Evolutionary conservation across 1,140 invertebrate species (phyloP).

Genomic region (Leguminivora glycinivorella): DNA sequence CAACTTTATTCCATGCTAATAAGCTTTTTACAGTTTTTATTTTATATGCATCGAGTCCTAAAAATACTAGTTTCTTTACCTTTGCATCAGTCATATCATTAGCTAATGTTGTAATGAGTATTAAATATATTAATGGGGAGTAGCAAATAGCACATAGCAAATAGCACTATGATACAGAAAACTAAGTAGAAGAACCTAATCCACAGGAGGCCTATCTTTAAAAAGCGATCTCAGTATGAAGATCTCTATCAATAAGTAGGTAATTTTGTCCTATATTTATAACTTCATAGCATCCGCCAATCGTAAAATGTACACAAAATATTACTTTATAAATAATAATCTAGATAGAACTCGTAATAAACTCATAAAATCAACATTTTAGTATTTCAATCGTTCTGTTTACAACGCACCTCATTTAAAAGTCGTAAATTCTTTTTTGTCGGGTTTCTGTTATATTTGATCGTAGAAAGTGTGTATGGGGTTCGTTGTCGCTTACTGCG

Average conservation of each 20-base stretch:
- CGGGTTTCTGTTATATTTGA: not conserved
- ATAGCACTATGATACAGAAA: too few relatives aligned
- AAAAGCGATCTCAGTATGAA: too few relatives aligned
- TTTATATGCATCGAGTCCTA: too few relatives aligned
- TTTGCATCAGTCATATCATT: too few relatives aligned
- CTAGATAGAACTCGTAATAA: not conserved
- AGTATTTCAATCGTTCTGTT: not conserved
- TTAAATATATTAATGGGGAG: too few relatives aligned
- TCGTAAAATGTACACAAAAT: not conserved
- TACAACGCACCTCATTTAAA: not conserved
- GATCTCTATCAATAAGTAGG: not conserved
- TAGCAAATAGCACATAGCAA: too few relatives aligned
- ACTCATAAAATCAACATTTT: not conserved
- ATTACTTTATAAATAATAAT: not conserved
- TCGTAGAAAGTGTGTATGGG: not conserved
- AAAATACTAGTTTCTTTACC: too few relatives aligned
- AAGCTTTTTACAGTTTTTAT: too few relatives aligned
- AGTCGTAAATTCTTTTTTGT: not conserved
- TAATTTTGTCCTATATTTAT: not conserved
- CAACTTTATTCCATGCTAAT: too few relatives aligned
- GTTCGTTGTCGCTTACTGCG: not conserved
- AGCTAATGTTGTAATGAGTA: too few relatives aligned
- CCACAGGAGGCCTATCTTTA: too few relatives aligned
- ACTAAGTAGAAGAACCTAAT: too few relatives aligned
- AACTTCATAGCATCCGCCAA: not conserved